Base-by-base conservation (phyloP, 2,113 vertebrate species). In the Rhinichthys klamathensis region DNA sequence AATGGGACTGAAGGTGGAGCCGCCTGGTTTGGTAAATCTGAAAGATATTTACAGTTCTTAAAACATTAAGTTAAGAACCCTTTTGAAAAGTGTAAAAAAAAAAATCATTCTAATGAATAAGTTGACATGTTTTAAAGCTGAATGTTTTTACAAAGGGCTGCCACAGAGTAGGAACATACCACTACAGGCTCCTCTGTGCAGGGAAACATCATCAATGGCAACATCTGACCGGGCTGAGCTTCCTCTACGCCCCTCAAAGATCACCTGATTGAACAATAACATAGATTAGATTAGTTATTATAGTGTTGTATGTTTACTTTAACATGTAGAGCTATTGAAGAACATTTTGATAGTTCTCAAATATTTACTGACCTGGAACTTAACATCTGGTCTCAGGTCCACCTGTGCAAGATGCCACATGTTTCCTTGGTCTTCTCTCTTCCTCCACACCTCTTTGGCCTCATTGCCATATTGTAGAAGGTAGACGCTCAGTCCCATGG, bases 141-240 rank as follows among this genome's bases (percentile, higher is more conserved):
- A 49, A 49, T 49, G 46, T 13, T 49, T 49, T 49, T 49, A 49
- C 46, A 15, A 49, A 49, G 46, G 12, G 7, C 35, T 12, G 38
- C 4, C 0, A 7, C 7, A 80, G 5, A 49, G 12, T 49, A 15
- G 46, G 13, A 49, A 15, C 46, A 49, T 49, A 49, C 46, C 46
- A 3, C 46, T 49, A 49, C 63, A 96, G 21, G 25, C 77, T 84
- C 95, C 95, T 10, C 2, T 70, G 27, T 77, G 77, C 76, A 96
- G 5, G n/a, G 90, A 92, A 8, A 96, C 25, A 54, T 96, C 96
- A 88, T 96, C 96, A 86, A 96, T 65, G 0, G 96, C 95, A 72
- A 95, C 63, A 83, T 96, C 90, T 41, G 95, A 95, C 35, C 81
- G 67, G 44, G 89, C 38, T 46, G 92, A 93, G 70, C 94, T 92